phyloP scores from a whole-genome alignment of 2,888 invertebrate genomes.

The Polylopha cassiicola region DNA sequence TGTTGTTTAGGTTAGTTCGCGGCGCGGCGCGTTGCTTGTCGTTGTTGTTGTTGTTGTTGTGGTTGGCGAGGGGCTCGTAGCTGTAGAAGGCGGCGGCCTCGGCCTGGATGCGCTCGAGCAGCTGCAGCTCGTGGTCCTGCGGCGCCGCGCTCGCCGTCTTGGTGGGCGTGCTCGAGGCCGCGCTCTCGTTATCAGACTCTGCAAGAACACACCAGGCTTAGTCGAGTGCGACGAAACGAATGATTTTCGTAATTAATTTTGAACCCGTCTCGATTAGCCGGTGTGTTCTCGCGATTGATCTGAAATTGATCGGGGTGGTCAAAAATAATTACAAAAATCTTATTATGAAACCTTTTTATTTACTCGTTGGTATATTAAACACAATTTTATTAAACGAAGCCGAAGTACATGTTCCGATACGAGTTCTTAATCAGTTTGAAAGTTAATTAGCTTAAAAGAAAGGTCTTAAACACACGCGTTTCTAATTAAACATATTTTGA shows the following conservation, averaged over 20 bases:
- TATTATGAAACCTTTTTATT: slow-evolving; percentile 75
- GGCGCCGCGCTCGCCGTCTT: slow-evolving; percentile 58
- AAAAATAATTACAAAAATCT: slow-evolving; percentile 78
- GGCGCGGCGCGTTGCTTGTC: slow-evolving; percentile 50
- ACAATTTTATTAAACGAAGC: slow-evolving; percentile 74
- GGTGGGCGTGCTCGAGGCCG: slow-evolving; percentile 79
- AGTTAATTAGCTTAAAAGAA: slow-evolving; percentile 65
- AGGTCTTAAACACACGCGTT: slow-evolving; percentile 62
- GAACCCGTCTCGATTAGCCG: slow-evolving; percentile 54
- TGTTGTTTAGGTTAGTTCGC: slow-evolving; percentile 44
- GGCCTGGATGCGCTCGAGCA: slow-evolving; percentile 82
- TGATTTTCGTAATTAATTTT: slow-evolving; percentile 76
- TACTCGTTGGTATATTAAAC: slow-evolving; percentile 74
- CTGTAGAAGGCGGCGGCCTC: slow-evolving; percentile 85
- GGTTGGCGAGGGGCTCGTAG: slow-evolving; percentile 83
- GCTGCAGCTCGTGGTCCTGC: slow-evolving; percentile 78
- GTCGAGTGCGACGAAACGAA: slow-evolving; percentile 36
- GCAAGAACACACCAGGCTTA: slow-evolving; percentile 81
- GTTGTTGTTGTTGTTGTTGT: slow-evolving; percentile 84
- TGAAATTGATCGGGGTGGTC: slow-evolving; percentile 61
- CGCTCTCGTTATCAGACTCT: slow-evolving; percentile 88
- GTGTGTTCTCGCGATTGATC: slow-evolving; percentile 64
- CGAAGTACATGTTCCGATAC: slow-evolving; percentile 62
- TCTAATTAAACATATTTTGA: slow-evolving; percentile 62
- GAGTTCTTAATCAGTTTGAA: slow-evolving; percentile 60